phyloP scores from a whole-genome alignment of 1,140 invertebrate species.

The Drosophila setifemur region DNA sequence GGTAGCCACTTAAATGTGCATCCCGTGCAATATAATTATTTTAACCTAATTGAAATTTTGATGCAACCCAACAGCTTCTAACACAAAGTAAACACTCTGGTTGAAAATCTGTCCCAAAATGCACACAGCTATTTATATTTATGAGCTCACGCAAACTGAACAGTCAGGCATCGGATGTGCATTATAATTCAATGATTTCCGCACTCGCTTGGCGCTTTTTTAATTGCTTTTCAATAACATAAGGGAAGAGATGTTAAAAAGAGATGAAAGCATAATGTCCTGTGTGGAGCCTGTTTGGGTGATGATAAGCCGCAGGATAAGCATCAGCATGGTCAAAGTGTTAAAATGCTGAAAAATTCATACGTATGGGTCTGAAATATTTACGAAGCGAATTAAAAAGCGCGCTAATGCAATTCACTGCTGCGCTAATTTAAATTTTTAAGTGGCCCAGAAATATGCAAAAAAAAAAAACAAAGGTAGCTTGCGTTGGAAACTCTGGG shows the following conservation, averaged over 20 bases:
- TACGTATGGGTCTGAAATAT: conserved; percentile 56
- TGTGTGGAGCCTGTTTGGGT: conserved; percentile 18
- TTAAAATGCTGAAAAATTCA: conserved; percentile 71
- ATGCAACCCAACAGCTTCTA: not conserved
- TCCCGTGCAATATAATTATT: not conserved
- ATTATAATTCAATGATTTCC: conserved; percentile 80
- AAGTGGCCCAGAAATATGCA: conserved; percentile 47
- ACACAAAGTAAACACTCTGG: not conserved
- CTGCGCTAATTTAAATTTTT: conserved; percentile 73
- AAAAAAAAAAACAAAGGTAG: conserved; percentile 9
- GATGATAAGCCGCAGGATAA: conserved; percentile 73
- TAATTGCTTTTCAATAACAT: conserved; percentile 81
- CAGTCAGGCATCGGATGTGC: conserved; percentile 12
- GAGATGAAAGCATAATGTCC: not conserved
- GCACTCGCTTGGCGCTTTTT: conserved; percentile 62
- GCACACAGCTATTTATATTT: conserved; percentile 73
- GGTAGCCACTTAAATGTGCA: not conserved
- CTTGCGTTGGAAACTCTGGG: no score
- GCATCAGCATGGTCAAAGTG: conserved; percentile 54
- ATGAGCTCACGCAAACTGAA: conserved; percentile 41
- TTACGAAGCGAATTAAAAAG: conserved; percentile 67
- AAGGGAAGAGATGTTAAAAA: not conserved
- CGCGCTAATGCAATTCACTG: conserved; percentile 61
- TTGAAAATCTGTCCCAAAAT: conserved; percentile 23
- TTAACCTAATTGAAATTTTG: not conserved